Evolutionary conservation across 2,888 invertebrate species (phyloP), one percentile per base, ranked within the genome.

Genomic region (Nomada goodeniana): DNA sequence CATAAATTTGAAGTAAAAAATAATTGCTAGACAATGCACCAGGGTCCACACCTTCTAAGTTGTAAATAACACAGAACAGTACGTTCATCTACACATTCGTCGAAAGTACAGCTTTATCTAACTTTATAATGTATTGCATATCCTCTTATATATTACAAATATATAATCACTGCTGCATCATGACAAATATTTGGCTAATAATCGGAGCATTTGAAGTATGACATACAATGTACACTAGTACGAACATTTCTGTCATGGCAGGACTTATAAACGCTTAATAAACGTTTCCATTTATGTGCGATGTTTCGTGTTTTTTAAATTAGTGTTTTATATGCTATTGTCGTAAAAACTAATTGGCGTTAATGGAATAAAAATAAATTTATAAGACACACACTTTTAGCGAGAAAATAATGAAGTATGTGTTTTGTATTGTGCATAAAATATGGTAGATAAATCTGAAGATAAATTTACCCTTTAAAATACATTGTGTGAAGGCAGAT

Each of bases 11-110:
- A 10, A 23, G 3, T 65, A 61, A 72, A 69, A 70, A 73, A 76
- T 83, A 80, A 81, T 84, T 64, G 76, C 80, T 75, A 76, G 50
- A 67, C 76, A 71, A 79, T 78, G 72, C 57, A 60, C n/a, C 74
- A 36, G 36, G 63, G 18, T 53, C 7, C 72, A 79, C 26, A 57
- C 11, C 50, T 82, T 82, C 65, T 63, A 80, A 83, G 63, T 74
- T 63, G 76, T 73, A 80, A 72, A 80, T 81, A 77, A 81, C 80
- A 83, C 79, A 83, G 73, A 81, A 77, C 63, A 76, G 50, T 61
- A 52, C 50, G 72, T 50, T 59, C 71, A 61, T 53, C 15, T 57
- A 70, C 63, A 60, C 69, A 55, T 69, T 80, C 61, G 65, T 71
- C 55, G 73, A 65, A 84, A 83, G 53, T 69, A 61, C 59, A 26